Evolutionary conservation across 2,888 invertebrate genomes (phyloP).

Genomic region (Sarcophaga rosellei): DNA sequence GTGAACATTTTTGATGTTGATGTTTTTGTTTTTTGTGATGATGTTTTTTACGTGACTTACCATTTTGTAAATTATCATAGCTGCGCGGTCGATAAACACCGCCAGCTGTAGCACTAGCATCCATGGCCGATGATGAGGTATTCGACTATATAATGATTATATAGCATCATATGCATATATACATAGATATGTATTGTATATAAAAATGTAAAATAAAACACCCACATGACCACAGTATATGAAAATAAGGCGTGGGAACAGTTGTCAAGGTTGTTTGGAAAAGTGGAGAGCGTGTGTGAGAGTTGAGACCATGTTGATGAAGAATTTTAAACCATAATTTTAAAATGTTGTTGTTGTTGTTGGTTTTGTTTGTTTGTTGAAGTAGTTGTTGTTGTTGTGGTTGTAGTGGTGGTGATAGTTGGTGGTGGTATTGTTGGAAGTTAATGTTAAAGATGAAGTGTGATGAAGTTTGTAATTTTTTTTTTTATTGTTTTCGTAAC

Average conservation of each 20-base stretch:
- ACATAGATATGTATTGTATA: constrained; percentile 5
- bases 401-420: constrained; percentile 32
- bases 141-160: constrained; percentile 76
- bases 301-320: constrained; percentile 23
- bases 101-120: constrained; percentile 72
- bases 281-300: neutral
- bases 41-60: constrained; percentile 81
- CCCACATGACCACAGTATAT: constrained; percentile 7
- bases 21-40: constrained; percentile 67
- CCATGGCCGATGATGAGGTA: constrained; percentile 79
- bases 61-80: constrained; percentile 82
- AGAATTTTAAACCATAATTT: constrained; percentile 19
- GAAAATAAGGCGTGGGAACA: neutral
- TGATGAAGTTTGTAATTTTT: constrained; percentile 32
- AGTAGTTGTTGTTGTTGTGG: constrained; percentile 31
- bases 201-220: constrained; percentile 15
- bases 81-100: constrained; percentile 80
- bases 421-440: constrained; percentile 34
- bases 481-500: constrained; percentile 50
- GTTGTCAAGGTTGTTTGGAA: constrained; percentile 12
- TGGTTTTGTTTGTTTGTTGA: constrained; percentile 1
- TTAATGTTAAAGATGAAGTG: constrained; percentile 23
- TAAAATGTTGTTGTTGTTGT: constrained; percentile 16
- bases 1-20: constrained; percentile 78
- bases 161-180: neutral